phyloP scores from a whole-genome alignment of 2,888 invertebrate genomes.

The Machimus rusticus region DNA sequence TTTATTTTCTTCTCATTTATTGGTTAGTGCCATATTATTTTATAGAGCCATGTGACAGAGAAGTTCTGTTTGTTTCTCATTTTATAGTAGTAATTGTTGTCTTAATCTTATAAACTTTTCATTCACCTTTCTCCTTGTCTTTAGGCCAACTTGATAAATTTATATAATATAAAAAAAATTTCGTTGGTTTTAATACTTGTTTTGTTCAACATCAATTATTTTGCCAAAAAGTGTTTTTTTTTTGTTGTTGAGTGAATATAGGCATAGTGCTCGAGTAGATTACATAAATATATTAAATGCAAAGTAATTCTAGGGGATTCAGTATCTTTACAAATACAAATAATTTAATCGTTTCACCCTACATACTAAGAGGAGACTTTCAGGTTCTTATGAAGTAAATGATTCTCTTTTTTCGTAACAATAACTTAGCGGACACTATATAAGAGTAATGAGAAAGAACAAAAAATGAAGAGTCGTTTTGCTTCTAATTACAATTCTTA shows the following conservation, averaged over 20 bases:
- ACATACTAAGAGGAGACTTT: constrained; percentile 18
- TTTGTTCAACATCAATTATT: constrained; percentile 25
- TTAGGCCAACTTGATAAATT: neutral
- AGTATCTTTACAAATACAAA: constrained; percentile 2
- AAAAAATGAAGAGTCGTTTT: neutral
- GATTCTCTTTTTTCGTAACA: neutral
- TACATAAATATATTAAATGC: constrained; percentile 22
- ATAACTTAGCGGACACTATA: neutral
- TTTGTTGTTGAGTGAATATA: neutral
- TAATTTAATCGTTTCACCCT: constrained; percentile 6
- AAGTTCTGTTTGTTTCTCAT: neutral
- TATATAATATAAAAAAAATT: neutral
- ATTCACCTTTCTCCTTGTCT: neutral
- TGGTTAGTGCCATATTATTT: neutral
- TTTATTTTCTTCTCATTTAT: neutral
- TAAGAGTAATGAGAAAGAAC: neutral
- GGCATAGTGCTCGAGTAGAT: neutral
- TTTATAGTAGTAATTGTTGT: neutral
- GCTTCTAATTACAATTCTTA: constrained; percentile 8
- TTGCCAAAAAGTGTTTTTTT: neutral
- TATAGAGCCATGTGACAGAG: neutral
- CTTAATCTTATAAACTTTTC: neutral
- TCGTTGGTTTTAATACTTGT: constrained; percentile 1
- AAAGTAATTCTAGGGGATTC: neutral
- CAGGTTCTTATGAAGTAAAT: neutral